Evolutionary conservation across 2,113 vertebrate species (phyloP).

Genomic region (Brachyhypopomus gauderio): DNA sequence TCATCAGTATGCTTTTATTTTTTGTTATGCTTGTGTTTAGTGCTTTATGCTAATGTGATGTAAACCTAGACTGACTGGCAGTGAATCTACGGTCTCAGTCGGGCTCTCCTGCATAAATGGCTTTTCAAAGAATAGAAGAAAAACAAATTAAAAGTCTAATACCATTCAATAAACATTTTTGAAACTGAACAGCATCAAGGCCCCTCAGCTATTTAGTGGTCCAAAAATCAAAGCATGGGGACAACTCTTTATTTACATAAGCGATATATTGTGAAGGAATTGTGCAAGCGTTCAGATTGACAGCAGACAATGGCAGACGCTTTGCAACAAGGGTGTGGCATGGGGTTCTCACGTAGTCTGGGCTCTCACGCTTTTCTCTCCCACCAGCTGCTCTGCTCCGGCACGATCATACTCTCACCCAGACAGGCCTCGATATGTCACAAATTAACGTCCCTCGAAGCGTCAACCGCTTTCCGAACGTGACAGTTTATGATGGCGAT

Average conservation of each 20-base stretch:
- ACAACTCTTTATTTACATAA: not conserved
- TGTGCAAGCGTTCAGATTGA: not conserved
- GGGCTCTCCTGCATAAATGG: slow-evolving; percentile 3
- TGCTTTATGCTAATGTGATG: not conserved
- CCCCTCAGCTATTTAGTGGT: not conserved
- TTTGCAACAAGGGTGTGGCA: not conserved
- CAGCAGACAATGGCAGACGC: not conserved
- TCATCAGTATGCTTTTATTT: not conserved
- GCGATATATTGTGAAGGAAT: not conserved
- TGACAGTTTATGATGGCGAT: no score
- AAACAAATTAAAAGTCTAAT: not conserved
- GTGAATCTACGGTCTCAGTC: not conserved
- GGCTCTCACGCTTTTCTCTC: not conserved
- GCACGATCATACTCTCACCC: not conserved
- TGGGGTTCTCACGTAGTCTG: no score
- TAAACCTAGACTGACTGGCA: not conserved
- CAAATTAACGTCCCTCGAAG: no score
- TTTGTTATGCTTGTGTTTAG: not conserved
- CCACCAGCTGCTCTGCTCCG: not conserved
- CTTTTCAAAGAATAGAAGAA: not conserved
- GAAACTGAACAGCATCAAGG: not conserved
- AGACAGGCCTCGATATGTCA: not conserved
- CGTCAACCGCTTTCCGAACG: no score
- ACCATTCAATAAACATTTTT: not conserved
- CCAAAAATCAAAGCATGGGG: not conserved